Evolutionary conservation across 53 echinoderm and acorn worm species (phyloP).

Genomic region (Luidia sarsii): DNA sequence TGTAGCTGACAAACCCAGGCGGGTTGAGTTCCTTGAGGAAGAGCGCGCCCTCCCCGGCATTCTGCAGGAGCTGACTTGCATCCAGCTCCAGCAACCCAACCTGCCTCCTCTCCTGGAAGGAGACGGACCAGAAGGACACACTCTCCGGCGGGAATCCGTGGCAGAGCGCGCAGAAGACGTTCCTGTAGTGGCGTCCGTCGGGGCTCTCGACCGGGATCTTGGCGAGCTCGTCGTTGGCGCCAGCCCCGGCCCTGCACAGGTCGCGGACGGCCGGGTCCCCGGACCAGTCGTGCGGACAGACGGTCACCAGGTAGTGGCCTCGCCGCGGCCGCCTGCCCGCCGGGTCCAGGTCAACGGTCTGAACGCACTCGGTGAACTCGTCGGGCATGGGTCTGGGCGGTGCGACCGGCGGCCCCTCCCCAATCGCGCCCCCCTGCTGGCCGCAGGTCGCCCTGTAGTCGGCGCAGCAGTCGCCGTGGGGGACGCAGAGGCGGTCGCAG

Average conservation of each 20-base stretch:
- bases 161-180: slow-evolving; percentile 22
- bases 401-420: no score
- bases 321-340: neutral
- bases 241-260: neutral
- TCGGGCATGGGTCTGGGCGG: no score
- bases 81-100: neutral
- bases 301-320: neutral
- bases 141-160: neutral
- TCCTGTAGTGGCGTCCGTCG: neutral
- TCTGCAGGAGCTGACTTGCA: neutral
- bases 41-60: neutral
- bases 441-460: neutral
- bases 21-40: neutral
- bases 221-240: neutral
- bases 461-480: slow-evolving; percentile 1
- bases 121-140: neutral
- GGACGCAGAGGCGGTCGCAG: slow-evolving; percentile 1
- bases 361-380: neutral
- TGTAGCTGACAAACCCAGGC: neutral
- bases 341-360: neutral
- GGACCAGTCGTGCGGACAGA: slow-evolving; percentile 4
- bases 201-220: neutral
- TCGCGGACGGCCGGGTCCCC: no score
- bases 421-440: no score
- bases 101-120: neutral